Evolutionary conservation across 1,140 invertebrate species (phyloP), one percentile per base, ranked within the genome.

Genomic region (Lasioglossum baleicum): DNA sequence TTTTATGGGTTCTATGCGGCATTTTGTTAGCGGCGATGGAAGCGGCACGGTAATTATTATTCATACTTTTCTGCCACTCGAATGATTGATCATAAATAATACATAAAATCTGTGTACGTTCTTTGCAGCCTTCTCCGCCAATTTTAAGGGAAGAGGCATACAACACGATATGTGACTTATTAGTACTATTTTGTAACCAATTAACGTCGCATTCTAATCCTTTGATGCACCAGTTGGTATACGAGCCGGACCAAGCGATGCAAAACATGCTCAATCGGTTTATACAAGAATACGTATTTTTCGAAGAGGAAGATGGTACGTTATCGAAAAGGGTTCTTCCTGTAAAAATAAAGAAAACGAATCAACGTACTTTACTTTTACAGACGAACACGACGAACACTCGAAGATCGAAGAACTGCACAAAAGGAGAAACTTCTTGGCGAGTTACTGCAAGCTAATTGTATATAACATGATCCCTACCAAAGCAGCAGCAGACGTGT

Each of bases 401-500:
- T 95, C 95, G 0, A 96, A 96, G 87, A 99, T 99, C 87, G 98
- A 99, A 94, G 97, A 98, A 90, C 93, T 99, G 31, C 98, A 99
- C 93, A 99, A 99, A 92, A 95, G 98, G 78, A 94, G 99, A 85
- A 99, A 99, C 90, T 98, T 99, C 90, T 94, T 99, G 66, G 98
- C 99, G 2, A 97, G 97, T 66, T 99, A 98, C 93, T 99, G 98
- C 93, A 99, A 99, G 93, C 94, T 99, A 31, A 97, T 99, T 86
- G 97, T 99, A 60, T 99, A 99, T 93, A 99, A 99, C 91, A 97
- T 99, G 81, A 96, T 99, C 88, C 97, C 97, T 6, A 98, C 98
- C 4, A 96, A 96, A 89, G 95, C 96, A 83, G 98, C 98, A 22
- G 96, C 98, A 1, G 97, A 98, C 92, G 97, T 99, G 75, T 99